Percentiles rank a stretch among this genome's conserved stretches.
Conservation (phyloP, 2,797 vertebrate genomes). For the Tragopan temminckii region DNA sequence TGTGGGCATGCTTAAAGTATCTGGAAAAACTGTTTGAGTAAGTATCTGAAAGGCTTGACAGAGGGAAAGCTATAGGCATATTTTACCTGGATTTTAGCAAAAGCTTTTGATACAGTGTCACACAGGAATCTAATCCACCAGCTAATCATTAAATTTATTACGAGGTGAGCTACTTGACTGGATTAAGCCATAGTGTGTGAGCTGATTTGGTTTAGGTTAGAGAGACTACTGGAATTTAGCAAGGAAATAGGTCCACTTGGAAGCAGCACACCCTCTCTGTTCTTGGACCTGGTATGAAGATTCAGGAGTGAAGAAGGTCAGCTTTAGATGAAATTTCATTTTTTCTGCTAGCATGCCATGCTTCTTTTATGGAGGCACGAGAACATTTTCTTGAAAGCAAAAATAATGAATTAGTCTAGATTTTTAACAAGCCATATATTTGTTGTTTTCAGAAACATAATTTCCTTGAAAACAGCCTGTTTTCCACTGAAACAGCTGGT, state of each 20-base stretch:
- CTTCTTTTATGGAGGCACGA: neutral
- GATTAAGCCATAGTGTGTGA: neutral
- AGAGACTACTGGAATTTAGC: neutral
- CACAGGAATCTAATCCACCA: conserved; percentile 40
- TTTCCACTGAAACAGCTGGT: neutral
- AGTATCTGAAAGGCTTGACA: conserved; percentile 35
- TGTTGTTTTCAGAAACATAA: neutral
- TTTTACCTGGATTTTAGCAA: conserved; percentile 67
- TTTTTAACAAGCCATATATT: neutral
- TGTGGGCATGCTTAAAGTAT: neutral
- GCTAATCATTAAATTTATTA: conserved; percentile 52
- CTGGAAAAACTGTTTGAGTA: conserved; percentile 54
- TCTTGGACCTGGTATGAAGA: neutral
- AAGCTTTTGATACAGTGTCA: conserved; percentile 40
- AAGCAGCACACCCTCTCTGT: fast-evolving
- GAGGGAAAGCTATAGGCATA: conserved; percentile 40
- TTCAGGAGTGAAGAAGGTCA: neutral
- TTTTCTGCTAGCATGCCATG: neutral
- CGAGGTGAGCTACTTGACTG: neutral
- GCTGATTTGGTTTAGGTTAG: neutral
- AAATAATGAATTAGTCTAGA: neutral
- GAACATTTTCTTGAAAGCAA: neutral
- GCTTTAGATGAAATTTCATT: neutral
- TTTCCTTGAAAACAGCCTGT: neutral
- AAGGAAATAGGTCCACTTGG: neutral